Evolutionary conservation across 2,113 vertebrate genomes (phyloP).

Genomic region (Pygoscelis adeliae): DNA sequence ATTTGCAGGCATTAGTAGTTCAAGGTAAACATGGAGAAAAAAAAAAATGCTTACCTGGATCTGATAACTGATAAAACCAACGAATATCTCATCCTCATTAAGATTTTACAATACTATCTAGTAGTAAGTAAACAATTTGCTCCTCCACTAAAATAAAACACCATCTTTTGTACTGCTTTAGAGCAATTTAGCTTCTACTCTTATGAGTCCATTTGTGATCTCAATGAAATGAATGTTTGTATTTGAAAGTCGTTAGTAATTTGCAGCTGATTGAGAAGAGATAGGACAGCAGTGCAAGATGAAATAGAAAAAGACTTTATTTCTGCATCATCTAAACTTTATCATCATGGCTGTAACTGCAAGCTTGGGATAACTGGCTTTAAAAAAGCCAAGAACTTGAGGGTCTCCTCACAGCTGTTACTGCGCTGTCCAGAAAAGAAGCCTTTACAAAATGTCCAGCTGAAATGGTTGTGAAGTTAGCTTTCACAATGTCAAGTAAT

Average conservation of each 20-base stretch:
- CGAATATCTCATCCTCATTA: background rate
- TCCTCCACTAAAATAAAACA: background rate
- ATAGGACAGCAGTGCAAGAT: accelerated
- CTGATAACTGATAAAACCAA: background rate
- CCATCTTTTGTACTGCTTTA: background rate
- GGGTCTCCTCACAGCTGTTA: background rate
- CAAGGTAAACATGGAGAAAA: background rate
- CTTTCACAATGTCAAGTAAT: background rate
- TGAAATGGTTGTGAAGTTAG: background rate
- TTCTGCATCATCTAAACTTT: background rate
- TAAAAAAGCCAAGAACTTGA: background rate
- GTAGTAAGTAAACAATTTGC: background rate
- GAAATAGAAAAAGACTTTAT: background rate
- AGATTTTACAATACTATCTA: background rate
- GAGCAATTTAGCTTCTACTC: background rate
- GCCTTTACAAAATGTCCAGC: background rate
- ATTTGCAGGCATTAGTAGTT: background rate
- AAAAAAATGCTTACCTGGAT: background rate
- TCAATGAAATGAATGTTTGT: background rate
- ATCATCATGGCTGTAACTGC: background rate
- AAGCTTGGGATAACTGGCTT: background rate
- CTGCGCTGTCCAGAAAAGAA: background rate
- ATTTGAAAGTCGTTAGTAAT: background rate
- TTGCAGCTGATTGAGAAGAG: background rate
- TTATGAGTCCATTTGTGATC: background rate